Percentiles rank a stretch among this genome's conserved stretches.
phyloP scores from a whole-genome alignment of 2,888 invertebrate species.

The Halictus ligatus region DNA sequence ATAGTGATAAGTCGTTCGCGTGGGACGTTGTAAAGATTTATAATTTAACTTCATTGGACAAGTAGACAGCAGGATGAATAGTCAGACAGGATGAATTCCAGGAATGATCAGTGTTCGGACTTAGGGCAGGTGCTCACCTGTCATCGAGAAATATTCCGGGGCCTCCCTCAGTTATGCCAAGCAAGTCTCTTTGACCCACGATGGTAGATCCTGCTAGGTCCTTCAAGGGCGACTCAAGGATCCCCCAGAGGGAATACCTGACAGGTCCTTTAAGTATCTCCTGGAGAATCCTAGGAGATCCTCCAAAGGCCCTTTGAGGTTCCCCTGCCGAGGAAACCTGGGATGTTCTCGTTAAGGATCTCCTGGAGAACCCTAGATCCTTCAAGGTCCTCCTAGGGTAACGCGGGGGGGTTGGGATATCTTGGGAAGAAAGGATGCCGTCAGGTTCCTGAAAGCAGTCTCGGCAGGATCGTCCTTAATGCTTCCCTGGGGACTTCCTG shows the following conservation, averaged over 20 bases:
- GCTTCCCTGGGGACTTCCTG: background rate
- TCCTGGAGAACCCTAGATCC: background rate
- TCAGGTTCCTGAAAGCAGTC: background rate
- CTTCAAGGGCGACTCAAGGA: background rate
- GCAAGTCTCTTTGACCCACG: background rate
- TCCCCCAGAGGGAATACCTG: background rate
- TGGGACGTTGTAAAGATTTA: background rate
- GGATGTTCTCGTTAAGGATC: background rate
- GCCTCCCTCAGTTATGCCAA: background rate
- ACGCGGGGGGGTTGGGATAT: background rate
- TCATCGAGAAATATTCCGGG: background rate
- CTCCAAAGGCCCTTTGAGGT: slow-evolving; percentile 1
- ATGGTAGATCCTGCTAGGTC: background rate
- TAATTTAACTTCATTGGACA: background rate
- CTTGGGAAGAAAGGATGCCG: background rate
- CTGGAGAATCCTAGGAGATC: slow-evolving; percentile 8
- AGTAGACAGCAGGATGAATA: too few species aligned
- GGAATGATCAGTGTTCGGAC: background rate
- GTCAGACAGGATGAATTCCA: background rate
- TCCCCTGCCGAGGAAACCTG: background rate
- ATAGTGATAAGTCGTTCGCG: too few species aligned
- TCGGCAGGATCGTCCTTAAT: background rate
- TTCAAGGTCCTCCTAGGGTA: background rate
- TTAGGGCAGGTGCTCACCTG: background rate
- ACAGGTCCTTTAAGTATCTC: slow-evolving; percentile 11